Conservation (phyloP, 2,888 invertebrate genomes). For the Archips xylosteana region DNA sequence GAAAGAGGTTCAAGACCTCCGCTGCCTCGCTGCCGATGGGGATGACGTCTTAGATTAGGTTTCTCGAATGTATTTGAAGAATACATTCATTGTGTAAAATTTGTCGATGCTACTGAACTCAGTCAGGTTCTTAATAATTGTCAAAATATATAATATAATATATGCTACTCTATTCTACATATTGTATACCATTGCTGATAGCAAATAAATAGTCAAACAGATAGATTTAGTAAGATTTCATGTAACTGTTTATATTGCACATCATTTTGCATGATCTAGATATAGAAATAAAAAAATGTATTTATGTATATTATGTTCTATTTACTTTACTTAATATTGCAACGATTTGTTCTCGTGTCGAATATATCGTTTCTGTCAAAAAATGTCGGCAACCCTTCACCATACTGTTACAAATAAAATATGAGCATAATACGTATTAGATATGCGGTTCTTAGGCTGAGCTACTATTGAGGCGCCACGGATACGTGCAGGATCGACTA, state of each 20-base stretch:
- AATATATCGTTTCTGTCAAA: constrained; percentile 17
- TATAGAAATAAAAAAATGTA: constrained; percentile 27
- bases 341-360: constrained; percentile 1
- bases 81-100: constrained; percentile 1
- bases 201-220: constrained; percentile 30
- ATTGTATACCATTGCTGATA: constrained; percentile 31
- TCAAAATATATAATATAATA: constrained; percentile 22
- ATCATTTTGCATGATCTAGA: constrained; percentile 22
- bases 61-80: not conserved
- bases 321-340: constrained; percentile 25
- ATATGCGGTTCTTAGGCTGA: not conserved
- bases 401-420: not conserved
- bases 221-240: constrained; percentile 29
- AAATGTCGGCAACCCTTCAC: not conserved
- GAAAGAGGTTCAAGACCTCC: not conserved
- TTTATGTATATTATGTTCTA: constrained; percentile 33
- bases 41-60: constrained; percentile 2
- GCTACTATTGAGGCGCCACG: too few species aligned
- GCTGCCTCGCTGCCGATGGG: not conserved
- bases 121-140: constrained; percentile 24
- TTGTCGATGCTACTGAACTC: not conserved
- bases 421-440: not conserved
- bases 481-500: too few species aligned
- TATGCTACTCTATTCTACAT: constrained; percentile 23
- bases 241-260: constrained; percentile 30